Conservation (phyloP, 2,888 invertebrate species). For the Drosophila diplacantha region DNA sequence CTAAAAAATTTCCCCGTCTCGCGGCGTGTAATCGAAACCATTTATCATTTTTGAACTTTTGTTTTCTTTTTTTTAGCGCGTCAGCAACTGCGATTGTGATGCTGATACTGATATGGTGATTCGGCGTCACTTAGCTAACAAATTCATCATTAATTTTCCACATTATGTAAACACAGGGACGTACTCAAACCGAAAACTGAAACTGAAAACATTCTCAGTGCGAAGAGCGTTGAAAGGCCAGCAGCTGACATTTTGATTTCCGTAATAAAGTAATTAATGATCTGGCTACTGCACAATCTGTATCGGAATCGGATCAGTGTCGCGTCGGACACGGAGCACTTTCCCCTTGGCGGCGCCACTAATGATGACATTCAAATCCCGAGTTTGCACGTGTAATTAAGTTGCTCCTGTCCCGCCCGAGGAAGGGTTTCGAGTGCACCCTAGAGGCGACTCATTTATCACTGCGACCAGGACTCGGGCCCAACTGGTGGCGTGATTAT, state of each 20-base stretch:
- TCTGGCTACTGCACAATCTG: slow-evolving; percentile 33
- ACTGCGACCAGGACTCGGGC: slow-evolving; percentile 13
- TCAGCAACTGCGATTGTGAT: slow-evolving; percentile 25
- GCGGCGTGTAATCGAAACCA: slow-evolving; percentile 40
- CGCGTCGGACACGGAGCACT: slow-evolving; percentile 28
- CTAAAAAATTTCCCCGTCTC: slow-evolving; percentile 9
- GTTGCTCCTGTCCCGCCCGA: slow-evolving; percentile 26
- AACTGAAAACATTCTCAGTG: slow-evolving; percentile 57
- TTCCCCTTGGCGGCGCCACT: slow-evolving; percentile 39
- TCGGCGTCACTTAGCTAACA: slow-evolving; percentile 46
- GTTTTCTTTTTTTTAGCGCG: slow-evolving; percentile 32
- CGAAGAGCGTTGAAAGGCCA: slow-evolving; percentile 54
- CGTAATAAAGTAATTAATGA: slow-evolving; percentile 74
- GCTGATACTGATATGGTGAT: slow-evolving; percentile 22
- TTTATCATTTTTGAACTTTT: slow-evolving; percentile 57
- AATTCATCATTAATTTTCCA: slow-evolving; percentile 69
- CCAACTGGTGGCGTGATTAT: slow-evolving; percentile 64
- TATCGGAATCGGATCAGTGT: slow-evolving; percentile 63
- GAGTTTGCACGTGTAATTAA: slow-evolving; percentile 44
- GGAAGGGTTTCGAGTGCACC: slow-evolving; percentile 53
- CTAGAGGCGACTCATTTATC: slow-evolving; percentile 57
- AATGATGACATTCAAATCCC: slow-evolving; percentile 71
- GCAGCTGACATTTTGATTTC: slow-evolving; percentile 72
- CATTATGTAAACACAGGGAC: slow-evolving; percentile 65
- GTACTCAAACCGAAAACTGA: slow-evolving; percentile 28